Evolutionary conservation across 2,113 vertebrate species (phyloP).

Genomic region (Nettapus auritus): DNA sequence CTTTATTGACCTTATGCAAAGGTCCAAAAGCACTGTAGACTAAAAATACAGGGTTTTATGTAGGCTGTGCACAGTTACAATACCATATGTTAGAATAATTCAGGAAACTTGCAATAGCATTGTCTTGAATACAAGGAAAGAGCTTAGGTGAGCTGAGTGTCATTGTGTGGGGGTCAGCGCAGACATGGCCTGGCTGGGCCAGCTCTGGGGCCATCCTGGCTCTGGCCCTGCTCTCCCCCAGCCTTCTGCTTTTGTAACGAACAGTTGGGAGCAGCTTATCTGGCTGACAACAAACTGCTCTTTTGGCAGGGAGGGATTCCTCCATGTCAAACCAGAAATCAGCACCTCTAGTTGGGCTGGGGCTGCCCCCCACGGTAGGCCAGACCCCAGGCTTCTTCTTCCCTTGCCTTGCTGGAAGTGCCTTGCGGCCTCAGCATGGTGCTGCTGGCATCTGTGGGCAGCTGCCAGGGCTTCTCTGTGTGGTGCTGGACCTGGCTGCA

Average conservation of each 20-base stretch:
- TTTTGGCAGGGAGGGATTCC: background rate
- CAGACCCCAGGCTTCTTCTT: background rate
- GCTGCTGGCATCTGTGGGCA: background rate
- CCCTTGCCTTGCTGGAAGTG: background rate
- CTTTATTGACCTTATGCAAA: background rate
- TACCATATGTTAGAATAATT: background rate
- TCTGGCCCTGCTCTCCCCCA: background rate
- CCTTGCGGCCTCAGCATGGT: fast-evolving
- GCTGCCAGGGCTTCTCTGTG: fast-evolving
- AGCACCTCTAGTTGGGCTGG: background rate
- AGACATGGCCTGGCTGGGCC: fast-evolving
- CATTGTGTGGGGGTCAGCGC: background rate
- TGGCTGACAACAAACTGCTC: background rate
- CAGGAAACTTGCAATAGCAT: background rate
- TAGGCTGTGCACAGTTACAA: background rate
- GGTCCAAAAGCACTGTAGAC: background rate
- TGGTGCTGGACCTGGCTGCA: fast-evolving
- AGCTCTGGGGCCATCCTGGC: background rate
- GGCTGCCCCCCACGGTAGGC: background rate
- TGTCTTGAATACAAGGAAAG: background rate
- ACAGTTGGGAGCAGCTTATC: background rate
- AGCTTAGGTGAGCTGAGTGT: background rate
- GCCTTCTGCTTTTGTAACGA: background rate
- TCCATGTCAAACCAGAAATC: background rate
- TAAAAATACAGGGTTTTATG: background rate